A percentile compares a stretch with the other conserved stretches of the same genome.
These are phyloP conservation scores for Myrmecophaga tridactyla DNA, from an alignment of 2,113 vertebrate species.

Conservation along the genomic window DNA sequence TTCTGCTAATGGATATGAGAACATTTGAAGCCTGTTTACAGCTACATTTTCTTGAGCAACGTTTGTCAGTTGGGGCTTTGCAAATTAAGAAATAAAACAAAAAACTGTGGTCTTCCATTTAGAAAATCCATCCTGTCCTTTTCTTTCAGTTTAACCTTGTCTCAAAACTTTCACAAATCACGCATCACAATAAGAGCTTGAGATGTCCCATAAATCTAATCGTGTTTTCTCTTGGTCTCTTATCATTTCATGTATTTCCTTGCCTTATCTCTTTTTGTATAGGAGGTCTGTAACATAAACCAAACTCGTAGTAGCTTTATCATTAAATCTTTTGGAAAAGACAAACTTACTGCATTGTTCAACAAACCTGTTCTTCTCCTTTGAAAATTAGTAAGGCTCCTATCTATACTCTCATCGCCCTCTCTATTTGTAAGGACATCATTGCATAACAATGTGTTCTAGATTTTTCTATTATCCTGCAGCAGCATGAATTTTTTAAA, in stretches of 20 bases:
- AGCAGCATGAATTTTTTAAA: slow-evolving; percentile 26
- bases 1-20: neutral
- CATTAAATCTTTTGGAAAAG: slow-evolving; percentile 46
- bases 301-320: neutral
- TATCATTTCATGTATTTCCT: slow-evolving; percentile 32
- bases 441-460: neutral
- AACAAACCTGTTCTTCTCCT: neutral
- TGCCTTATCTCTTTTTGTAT: slow-evolving; percentile 9
- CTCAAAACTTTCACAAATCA: slow-evolving; percentile 60
- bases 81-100: neutral
- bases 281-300: neutral
- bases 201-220: slow-evolving; percentile 22
- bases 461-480: neutral
- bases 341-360: neutral
- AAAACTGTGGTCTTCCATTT: slow-evolving; percentile 45
- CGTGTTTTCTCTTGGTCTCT: neutral
- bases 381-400: slow-evolving; percentile 40
- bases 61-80: slow-evolving; percentile 33
- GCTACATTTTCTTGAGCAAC: slow-evolving; percentile 42
- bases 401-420: neutral
- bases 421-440: slow-evolving; percentile 13
- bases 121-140: slow-evolving; percentile 53
- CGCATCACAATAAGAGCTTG: slow-evolving; percentile 18
- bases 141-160: slow-evolving; percentile 51
- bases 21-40: slow-evolving; percentile 24